Base-by-base conservation (phyloP, 2,113 vertebrate genomes). In the Tricholaema leucomelas region DNA sequence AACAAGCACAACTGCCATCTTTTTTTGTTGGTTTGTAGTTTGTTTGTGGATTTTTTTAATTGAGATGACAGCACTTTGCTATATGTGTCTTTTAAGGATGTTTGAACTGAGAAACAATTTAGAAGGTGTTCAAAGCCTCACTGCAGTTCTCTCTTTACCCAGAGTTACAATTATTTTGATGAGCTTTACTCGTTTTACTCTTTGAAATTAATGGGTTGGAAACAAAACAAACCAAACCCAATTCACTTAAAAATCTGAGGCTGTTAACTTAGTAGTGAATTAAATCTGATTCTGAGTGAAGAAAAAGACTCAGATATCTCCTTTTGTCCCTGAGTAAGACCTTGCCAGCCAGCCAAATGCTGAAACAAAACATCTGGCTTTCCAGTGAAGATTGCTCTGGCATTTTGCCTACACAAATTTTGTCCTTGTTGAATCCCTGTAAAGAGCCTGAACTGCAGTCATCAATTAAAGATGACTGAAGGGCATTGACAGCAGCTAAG, bases 381-480 rank as follows among this genome's bases (percentile, higher is more conserved):
- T 71, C 30, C 66, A 46, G 82, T n/a, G 58, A 95, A 80, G 63
- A 73, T 66, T 61, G 46, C 74, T 85, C 86, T 97, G 96, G 91
- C 92, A 36, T 54, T 72, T 81, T 83, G 82, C 93, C 83, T 76
- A 72, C 70, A 81, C 31, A 56, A 61, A 70, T 92, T 78, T 73
- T 87, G 91, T 94, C 92, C 94, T 95, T 27, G 79, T 60, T 82
- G 94, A 96, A 73, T 87, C 81, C 89, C 92, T 85, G 52, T 28
- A 38, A 94, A 83, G 87, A 72, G 67, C 52, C 65, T 71, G 96
- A 95, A 97, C 92, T 89, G 87, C 73, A 70, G n/a, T n/a, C 94
- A 91, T 95, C 95, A 94, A 60, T 96, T 95, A 96, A 92, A 96
- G 87, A 90, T 88, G 63, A 87, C 87, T 94, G 92, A 93, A 96